phyloP scores from a whole-genome alignment of 2,888 invertebrate species.

The Prostheceraeus crozeri region DNA sequence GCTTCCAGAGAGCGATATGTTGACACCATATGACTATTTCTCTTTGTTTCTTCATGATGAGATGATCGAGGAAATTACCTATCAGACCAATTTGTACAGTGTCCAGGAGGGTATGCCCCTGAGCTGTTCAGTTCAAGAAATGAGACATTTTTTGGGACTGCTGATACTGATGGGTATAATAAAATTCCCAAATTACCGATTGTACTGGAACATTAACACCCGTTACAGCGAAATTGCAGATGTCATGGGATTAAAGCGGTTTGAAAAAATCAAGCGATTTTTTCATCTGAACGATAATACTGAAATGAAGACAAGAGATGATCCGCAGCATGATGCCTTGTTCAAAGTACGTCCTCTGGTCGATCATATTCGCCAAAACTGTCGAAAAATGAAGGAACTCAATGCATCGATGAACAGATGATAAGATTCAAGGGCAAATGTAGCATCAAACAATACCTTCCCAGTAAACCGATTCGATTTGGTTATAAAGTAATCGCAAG shows the following conservation, averaged over 20 bases:
- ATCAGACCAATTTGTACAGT: too few species aligned
- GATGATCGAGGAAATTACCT: too few species aligned
- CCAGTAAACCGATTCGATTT: slow-evolving; percentile 40
- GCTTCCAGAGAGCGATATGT: too few species aligned
- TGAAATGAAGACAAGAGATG: slow-evolving; percentile 22
- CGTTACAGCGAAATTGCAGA: neutral
- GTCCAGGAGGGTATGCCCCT: too few species aligned
- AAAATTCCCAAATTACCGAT: slow-evolving; percentile 3
- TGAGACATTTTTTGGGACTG: slow-evolving; percentile 5
- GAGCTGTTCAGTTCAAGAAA: too few species aligned
- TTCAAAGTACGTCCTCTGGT: slow-evolving; percentile 41
- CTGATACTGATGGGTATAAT: slow-evolving; percentile 13
- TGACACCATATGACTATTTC: too few species aligned
- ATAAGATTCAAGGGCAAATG: slow-evolving; percentile 39
- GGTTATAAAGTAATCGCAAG: slow-evolving; percentile 39
- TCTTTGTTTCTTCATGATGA: too few species aligned
- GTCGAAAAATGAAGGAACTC: slow-evolving; percentile 30
- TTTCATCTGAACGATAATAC: slow-evolving; percentile 40
- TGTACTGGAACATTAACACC: slow-evolving; percentile 12
- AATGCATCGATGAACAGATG: slow-evolving; percentile 41
- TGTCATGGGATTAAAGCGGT: slow-evolving; percentile 14
- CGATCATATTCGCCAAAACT: slow-evolving; percentile 35
- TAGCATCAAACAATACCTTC: slow-evolving; percentile 39
- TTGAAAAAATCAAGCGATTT: slow-evolving; percentile 33
- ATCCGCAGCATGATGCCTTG: slow-evolving; percentile 31